These are phyloP conservation scores for Steinernema scapterisci DNA, from an alignment of 2,888 invertebrate genomes.

Conservation along the genomic window DNA sequence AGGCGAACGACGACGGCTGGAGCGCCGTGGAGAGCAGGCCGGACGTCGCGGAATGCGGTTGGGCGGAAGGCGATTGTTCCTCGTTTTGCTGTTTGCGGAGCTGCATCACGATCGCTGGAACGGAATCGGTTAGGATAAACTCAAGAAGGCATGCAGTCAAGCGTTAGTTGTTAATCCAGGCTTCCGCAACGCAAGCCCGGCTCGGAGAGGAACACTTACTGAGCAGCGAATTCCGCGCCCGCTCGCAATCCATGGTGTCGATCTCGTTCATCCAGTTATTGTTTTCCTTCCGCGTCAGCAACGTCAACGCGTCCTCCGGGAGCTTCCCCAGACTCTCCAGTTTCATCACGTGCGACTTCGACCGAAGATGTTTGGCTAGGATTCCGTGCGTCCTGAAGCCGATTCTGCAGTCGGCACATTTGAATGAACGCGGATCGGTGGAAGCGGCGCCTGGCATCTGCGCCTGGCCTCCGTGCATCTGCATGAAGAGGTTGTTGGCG, in stretches of 20 bases:
- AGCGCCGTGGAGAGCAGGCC: not conserved
- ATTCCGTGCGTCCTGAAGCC: constrained; percentile 93
- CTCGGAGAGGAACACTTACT: constrained; percentile 37
- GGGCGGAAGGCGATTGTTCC: not conserved
- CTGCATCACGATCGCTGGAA: constrained; percentile 43
- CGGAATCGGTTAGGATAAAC: not conserved
- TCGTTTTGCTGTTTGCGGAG: constrained; percentile 39
- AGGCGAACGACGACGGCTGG: not conserved
- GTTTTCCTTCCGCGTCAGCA: constrained; percentile 76
- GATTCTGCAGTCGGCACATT: constrained; percentile 91
- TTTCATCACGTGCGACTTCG: constrained; percentile 69
- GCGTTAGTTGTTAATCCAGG: too few species aligned
- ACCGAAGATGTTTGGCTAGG: constrained; percentile 89
- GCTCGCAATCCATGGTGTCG: constrained; percentile 93
- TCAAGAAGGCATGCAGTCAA: not conserved
- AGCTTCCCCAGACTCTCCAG: constrained; percentile 81
- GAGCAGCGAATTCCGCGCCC: constrained; percentile 73
- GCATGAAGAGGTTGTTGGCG: constrained; percentile 34
- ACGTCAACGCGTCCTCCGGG: constrained; percentile 87
- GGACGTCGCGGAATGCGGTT: not conserved
- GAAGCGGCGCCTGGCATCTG: not conserved
- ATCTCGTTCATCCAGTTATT: constrained; percentile 88
- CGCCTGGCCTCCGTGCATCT: constrained; percentile 1
- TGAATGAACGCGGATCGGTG: constrained; percentile 87
- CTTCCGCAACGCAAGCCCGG: too few species aligned